Base-by-base conservation (phyloP, 2,888 invertebrate genomes). In the Amphipyra tragopoginis region DNA sequence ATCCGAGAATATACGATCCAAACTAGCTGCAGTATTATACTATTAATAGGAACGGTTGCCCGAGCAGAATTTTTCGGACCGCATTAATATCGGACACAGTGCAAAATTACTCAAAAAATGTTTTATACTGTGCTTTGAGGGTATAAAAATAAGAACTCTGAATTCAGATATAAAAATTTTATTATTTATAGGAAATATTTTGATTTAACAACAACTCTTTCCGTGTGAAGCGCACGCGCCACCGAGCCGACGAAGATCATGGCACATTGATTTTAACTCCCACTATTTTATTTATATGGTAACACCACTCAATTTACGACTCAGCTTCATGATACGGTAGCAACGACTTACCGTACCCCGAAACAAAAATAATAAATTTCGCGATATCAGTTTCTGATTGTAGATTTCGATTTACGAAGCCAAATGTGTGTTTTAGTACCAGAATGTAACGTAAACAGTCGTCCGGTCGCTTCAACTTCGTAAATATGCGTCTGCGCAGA, bases 141-240 rank as follows among this genome's bases (percentile, higher is more conserved):
- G 34, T 11, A 7, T n/a, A 11, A 45, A 55, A 49, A 60, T 82
- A 92, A 86, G 86, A 83, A 92, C 90, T 90, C 87, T 72, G 65
- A 74, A 57, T 62, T 93, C 94, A 93, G 94, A 94, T 94, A 94
- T 94, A 94, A 94, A 94, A 94, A 93, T 92, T 93, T 94, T 77
- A 77, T 92, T 94, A 94, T 94, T 77, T 94, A 92, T 94, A 94
- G 94, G 94, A 94, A 93, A 94, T 94, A 93, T 94, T 94, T 94
- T 93, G 93, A 93, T 93, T 93, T 89, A 93, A 94, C 93, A 93
- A 93, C 92, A 91, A 87, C 85, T 85, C 80, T 80, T 78, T 76
- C 83, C 75, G 83, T 66, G 85, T 79, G 80, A 72, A 72, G 73
- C 86, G 83, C 84, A 83, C 82, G 85, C 87, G 83, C 80, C 83